These are phyloP conservation scores for Dromiciops gliroides DNA, from an alignment of 2,113 vertebrate genomes.

Conservation along the genomic window DNA sequence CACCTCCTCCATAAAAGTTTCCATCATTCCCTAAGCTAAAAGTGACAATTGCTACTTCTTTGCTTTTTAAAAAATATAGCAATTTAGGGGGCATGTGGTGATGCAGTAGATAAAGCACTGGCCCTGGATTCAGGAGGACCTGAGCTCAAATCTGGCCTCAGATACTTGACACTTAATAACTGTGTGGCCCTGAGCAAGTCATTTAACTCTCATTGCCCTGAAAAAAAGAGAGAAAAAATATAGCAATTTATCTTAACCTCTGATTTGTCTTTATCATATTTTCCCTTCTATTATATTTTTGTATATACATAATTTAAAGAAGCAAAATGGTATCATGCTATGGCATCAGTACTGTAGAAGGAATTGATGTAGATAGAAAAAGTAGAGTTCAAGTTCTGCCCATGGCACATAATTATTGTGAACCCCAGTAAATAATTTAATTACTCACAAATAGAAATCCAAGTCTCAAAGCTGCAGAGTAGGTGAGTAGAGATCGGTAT, in stretches of 20 bases:
- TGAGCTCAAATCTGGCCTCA: no score
- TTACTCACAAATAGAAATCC: neutral
- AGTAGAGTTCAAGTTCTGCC: neutral
- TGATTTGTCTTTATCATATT: neutral
- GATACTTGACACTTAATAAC: no score
- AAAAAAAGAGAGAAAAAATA: no score
- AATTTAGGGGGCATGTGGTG: no score
- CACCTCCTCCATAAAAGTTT: neutral
- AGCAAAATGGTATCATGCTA: neutral
- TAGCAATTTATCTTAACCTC: neutral
- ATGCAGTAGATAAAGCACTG: no score
- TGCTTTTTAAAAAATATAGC: neutral
- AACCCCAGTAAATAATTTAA: neutral
- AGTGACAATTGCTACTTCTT: neutral
- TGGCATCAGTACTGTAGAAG: neutral
- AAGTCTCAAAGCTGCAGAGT: neutral
- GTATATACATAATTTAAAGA: neutral
- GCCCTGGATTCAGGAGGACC: no score
- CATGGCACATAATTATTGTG: neutral
- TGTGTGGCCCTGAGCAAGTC: no score
- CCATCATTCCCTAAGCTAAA: neutral
- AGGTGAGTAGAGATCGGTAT: neutral
- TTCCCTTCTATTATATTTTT: neutral
- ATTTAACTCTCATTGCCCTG: no score
- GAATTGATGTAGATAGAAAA: neutral